These are phyloP conservation scores for Chelmon rostratus DNA, from an alignment of 2,797 vertebrate genomes.

Conservation along the genomic window DNA sequence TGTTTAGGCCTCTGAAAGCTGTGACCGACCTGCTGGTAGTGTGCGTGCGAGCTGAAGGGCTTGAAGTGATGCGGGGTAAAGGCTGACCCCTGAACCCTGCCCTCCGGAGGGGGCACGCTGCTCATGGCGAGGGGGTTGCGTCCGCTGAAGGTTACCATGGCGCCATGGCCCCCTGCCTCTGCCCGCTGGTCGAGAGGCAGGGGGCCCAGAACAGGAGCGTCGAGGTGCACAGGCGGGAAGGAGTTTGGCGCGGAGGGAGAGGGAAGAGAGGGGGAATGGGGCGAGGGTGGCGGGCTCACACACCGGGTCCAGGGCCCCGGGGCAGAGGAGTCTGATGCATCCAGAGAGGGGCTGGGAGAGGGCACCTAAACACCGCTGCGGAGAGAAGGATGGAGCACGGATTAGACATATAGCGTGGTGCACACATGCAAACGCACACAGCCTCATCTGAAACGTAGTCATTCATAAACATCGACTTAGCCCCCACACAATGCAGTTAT, in stretches of 20 bases:
- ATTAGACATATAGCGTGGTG: conserved; percentile 28
- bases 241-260: conserved; percentile 30
- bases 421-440: conserved; percentile 18
- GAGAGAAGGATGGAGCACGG: conserved; percentile 23
- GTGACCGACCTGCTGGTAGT: conserved; percentile 92
- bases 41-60: conserved; percentile 95
- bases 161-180: conserved; percentile 90
- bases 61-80: conserved; percentile 91
- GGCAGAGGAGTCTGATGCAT: conserved; percentile 85
- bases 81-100: conserved; percentile 88
- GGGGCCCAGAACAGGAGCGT: conserved; percentile 77
- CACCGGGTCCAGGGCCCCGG: conserved; percentile 83
- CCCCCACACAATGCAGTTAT: conserved; percentile 51
- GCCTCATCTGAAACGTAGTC: conserved; percentile 8
- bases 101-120: conserved; percentile 86
- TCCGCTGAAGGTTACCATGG: conserved; percentile 77
- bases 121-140: conserved; percentile 89
- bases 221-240: conserved; percentile 61
- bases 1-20: neutral
- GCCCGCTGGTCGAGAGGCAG: conserved; percentile 82
- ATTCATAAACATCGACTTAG: conserved; percentile 28
- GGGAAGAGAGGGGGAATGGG: conserved; percentile 43
- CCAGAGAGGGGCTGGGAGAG: conserved; percentile 84
- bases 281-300: conserved; percentile 71
- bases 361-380: conserved; percentile 83